phyloP scores from a whole-genome alignment of 2,888 invertebrate species.

The Periphyllus acericola region DNA sequence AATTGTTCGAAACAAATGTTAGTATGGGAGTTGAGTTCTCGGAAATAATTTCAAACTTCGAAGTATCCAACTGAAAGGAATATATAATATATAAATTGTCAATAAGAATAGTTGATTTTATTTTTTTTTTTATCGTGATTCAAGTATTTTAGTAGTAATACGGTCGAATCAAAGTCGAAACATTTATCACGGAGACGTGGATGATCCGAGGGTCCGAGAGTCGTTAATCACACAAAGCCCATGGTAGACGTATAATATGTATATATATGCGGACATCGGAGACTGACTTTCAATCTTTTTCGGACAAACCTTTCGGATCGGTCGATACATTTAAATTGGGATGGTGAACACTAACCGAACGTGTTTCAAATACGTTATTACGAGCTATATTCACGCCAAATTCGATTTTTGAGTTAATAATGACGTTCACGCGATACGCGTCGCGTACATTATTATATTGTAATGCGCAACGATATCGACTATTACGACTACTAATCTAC shows the following conservation, averaged over 20 bases:
- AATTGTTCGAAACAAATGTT: no score
- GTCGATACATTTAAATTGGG: conserved; percentile 48
- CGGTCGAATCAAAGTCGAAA: conserved; percentile 26
- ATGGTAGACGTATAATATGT: background rate
- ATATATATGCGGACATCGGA: conserved; percentile 12
- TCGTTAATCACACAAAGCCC: conserved; percentile 41
- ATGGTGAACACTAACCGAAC: background rate
- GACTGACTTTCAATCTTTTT: conserved; percentile 30
- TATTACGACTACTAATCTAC: no score
- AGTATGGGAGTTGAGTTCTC: no score
- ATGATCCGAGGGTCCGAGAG: conserved; percentile 27
- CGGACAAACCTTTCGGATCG: conserved; percentile 24
- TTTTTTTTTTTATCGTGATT: conserved; percentile 3
- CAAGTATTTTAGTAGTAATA: conserved; percentile 2
- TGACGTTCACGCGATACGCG: no score
- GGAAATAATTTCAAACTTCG: no score
- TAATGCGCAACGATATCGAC: no score
- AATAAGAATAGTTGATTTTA: background rate
- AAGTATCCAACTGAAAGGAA: no score
- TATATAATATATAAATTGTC: no score
- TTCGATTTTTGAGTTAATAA: background rate
- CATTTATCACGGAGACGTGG: conserved; percentile 32
- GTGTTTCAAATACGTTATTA: conserved; percentile 37
- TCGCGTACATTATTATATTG: no score
- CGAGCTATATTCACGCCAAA: background rate